These are phyloP conservation scores for Microcebus jonahi DNA, from an alignment of 2,113 vertebrate genomes.

Conservation along the genomic window DNA sequence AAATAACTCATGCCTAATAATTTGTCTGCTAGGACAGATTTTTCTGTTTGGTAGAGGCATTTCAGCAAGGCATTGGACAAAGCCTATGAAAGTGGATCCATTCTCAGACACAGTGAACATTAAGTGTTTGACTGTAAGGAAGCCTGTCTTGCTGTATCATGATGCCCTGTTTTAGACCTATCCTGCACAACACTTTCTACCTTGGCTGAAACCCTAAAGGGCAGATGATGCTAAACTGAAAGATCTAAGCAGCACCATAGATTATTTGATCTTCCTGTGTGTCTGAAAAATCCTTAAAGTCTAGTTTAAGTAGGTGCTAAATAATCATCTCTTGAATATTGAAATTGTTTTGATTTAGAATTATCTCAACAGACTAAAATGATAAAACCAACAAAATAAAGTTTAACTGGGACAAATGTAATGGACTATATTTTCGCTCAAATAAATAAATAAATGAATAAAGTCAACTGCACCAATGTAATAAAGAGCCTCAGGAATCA, in stretches of 20 bases:
- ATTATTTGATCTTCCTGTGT: not conserved
- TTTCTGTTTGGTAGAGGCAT: not conserved
- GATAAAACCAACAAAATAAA: not conserved
- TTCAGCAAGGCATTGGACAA: not conserved
- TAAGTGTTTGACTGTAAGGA: not conserved
- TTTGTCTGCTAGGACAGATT: not conserved
- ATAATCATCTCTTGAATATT: not conserved
- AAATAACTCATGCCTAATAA: not conserved
- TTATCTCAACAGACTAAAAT: not conserved
- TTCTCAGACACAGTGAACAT: not conserved
- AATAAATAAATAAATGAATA: not conserved
- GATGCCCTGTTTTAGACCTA: not conserved
- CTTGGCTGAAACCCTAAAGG: not conserved
- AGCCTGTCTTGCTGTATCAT: too few species aligned
- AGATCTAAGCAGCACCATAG: not conserved
- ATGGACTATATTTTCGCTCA: not conserved
- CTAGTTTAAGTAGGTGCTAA: not conserved
- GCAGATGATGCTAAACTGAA: not conserved
- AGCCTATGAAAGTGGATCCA: not conserved
- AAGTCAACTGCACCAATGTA: not conserved
- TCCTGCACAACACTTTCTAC: not conserved
- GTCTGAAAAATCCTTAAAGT: not conserved
- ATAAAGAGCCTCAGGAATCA: not conserved
- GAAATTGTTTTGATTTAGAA: not conserved
- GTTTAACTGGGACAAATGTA: not conserved